These are phyloP conservation scores for Podiceps cristatus DNA, from an alignment of 2,113 vertebrate species.

Conservation along the genomic window DNA sequence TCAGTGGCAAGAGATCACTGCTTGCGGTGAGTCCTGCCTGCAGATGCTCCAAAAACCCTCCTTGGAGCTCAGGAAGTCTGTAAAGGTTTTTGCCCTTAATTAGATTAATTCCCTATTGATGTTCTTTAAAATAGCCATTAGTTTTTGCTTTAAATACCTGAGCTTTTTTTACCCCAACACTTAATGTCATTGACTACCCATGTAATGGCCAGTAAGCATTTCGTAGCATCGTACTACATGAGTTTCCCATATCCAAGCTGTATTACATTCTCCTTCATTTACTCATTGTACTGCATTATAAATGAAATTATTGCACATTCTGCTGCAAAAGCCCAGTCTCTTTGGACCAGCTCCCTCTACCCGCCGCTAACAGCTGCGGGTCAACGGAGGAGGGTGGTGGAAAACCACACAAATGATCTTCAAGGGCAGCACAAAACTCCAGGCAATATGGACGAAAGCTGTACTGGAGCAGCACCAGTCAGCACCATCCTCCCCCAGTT, in stretches of 20 bases:
- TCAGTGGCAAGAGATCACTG: neutral
- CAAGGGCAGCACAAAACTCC: neutral
- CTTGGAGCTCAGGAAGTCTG: neutral
- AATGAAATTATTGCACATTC: neutral
- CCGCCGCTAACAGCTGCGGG: neutral
- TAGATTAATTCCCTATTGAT: neutral
- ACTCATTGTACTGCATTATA: neutral
- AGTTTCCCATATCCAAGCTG: neutral
- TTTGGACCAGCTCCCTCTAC: neutral
- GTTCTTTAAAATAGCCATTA: neutral
- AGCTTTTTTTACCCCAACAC: accelerated
- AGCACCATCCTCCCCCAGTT: neutral
- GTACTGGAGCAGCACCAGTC: neutral
- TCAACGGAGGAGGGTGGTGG: neutral
- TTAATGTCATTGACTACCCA: neutral
- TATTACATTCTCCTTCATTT: neutral
- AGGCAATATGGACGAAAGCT: neutral
- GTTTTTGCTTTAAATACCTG: neutral
- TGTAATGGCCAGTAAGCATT: neutral
- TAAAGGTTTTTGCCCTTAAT: neutral
- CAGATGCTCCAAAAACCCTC: neutral
- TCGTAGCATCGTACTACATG: neutral
- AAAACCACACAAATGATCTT: neutral
- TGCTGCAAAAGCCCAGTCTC: neutral
- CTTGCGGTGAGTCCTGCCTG: neutral